Evolutionary conservation across 2,888 invertebrate species (phyloP).

Genomic region (Nomada goodeniana): DNA sequence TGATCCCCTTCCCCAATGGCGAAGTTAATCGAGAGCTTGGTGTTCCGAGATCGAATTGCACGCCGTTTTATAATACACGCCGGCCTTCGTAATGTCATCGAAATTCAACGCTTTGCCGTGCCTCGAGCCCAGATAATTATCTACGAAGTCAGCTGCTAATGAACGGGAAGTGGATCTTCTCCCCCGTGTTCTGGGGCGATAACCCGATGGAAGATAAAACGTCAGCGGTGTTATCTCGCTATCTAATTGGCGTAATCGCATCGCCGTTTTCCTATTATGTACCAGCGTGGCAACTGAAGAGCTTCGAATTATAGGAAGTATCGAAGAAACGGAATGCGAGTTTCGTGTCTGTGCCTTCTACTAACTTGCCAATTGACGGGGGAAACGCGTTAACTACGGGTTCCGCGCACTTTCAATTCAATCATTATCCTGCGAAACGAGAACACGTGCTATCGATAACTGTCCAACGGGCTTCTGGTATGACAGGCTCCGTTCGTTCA

Average conservation of each 20-base stretch:
- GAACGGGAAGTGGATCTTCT: constrained; percentile 1
- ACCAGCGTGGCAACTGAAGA: not conserved
- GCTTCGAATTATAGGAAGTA: constrained; percentile 10
- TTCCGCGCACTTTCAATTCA: constrained; percentile 52
- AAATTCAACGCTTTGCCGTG: constrained; percentile 5
- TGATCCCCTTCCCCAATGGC: not conserved
- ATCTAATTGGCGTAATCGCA: constrained; percentile 46
- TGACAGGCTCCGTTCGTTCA: constrained; percentile 17
- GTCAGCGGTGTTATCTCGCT: constrained; percentile 51
- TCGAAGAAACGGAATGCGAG: constrained; percentile 35
- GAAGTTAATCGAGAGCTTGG: not conserved
- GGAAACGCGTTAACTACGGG: constrained; percentile 11
- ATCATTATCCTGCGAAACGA: constrained; percentile 42
- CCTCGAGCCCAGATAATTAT: not conserved
- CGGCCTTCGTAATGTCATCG: not conserved
- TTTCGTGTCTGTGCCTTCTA: too few species aligned
- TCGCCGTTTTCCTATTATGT: constrained; percentile 41
- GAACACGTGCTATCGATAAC: constrained; percentile 10
- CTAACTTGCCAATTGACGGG: constrained; percentile 2
- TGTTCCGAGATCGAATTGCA: not conserved
- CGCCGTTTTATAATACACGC: too few species aligned
- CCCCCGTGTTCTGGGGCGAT: constrained; percentile 12
- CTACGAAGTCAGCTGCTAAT: constrained; percentile 27
- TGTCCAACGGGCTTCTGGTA: constrained; percentile 14
- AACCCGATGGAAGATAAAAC: constrained; percentile 33